phyloP scores from a whole-genome alignment of 2,888 invertebrate species.

The Scotopteryx bipunctaria region DNA sequence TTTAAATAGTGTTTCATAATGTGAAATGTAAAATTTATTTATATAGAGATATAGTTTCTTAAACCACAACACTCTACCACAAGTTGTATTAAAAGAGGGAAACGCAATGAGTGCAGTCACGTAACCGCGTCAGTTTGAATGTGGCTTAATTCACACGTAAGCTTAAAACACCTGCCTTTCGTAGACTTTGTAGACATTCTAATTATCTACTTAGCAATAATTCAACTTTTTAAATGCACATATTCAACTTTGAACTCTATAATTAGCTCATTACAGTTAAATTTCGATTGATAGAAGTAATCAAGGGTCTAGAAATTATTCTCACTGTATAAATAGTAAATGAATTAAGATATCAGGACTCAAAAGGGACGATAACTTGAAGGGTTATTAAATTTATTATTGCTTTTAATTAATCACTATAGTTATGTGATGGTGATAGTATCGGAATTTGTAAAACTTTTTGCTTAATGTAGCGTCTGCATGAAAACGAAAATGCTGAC shows the following conservation, averaged over 20 bases:
- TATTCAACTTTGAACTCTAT: constrained; percentile 3
- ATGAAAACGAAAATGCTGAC: no score
- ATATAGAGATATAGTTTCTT: no score
- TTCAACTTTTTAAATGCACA: constrained; percentile 1
- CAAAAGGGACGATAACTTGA: constrained; percentile 38
- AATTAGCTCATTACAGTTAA: not conserved
- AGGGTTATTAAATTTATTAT: constrained; percentile 63
- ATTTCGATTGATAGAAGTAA: not conserved
- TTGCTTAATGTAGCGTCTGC: constrained; percentile 55
- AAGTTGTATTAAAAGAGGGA: no score
- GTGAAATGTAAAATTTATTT: no score
- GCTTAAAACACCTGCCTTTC: constrained; percentile 17
- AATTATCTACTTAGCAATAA: constrained; percentile 19
- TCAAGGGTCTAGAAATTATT: constrained; percentile 16
- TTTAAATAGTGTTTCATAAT: no score
- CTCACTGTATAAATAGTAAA: constrained; percentile 23
- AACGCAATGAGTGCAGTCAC: not conserved
- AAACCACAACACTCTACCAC: no score
- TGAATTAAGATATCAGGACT: constrained; percentile 32
- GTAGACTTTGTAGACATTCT: constrained; percentile 10
- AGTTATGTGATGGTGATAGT: constrained; percentile 62
- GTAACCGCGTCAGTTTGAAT: not conserved
- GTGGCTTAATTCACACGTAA: constrained; percentile 1
- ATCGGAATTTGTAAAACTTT: constrained; percentile 64
- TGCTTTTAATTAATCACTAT: constrained; percentile 72